phyloP scores from a whole-genome alignment of 2,113 vertebrate species.

The Ia io region DNA sequence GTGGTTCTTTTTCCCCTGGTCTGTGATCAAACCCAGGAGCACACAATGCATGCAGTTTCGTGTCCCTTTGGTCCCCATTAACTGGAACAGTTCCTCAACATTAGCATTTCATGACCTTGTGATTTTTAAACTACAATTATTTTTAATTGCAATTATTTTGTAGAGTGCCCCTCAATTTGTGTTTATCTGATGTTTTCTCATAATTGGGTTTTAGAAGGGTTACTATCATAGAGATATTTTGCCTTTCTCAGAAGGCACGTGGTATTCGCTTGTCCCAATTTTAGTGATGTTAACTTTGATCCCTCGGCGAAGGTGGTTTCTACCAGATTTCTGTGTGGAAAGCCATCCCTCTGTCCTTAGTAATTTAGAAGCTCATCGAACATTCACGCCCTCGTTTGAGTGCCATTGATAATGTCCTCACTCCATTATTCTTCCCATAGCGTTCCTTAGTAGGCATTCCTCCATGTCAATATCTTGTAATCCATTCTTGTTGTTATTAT shows the following conservation, averaged over 20 bases:
- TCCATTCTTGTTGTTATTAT: background rate
- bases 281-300: no score
- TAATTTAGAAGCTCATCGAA: background rate
- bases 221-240: background rate
- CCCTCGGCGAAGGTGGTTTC: background rate
- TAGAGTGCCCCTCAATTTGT: no score
- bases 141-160: background rate
- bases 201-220: background rate
- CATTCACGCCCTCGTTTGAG: background rate
- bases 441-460: background rate
- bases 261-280: background rate
- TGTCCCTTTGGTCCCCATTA: background rate
- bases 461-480: background rate
- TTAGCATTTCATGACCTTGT: background rate
- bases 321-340: background rate
- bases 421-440: background rate
- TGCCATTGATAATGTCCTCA: background rate
- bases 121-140: background rate
- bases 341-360: background rate
- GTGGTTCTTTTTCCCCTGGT: background rate
- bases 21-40: background rate
- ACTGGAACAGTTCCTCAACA: background rate
- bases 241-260: background rate
- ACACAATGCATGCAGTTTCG: background rate
- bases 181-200: background rate